A percentile compares a stretch with the other conserved stretches of the same genome.
These are phyloP conservation scores for Hymenopus coronatus DNA, from an alignment of 2,888 invertebrate genomes.

Conservation along the genomic window DNA sequence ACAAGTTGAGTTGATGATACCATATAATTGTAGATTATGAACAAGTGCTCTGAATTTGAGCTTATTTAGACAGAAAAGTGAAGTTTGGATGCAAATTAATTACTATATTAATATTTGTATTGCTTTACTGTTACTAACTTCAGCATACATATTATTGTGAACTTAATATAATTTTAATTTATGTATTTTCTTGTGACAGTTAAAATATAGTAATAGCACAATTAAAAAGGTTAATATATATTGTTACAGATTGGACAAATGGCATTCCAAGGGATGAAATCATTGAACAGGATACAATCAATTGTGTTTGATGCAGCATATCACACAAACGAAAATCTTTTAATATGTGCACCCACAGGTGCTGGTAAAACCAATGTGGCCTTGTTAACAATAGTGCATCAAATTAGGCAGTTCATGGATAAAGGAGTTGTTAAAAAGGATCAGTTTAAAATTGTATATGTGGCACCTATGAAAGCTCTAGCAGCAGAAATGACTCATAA, in stretches of 20 bases:
- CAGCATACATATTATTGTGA: too few species aligned
- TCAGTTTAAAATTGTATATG: constrained; percentile 97
- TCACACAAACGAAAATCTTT: constrained; percentile 91
- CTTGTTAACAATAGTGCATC: constrained; percentile 85
- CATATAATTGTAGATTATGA: too few species aligned
- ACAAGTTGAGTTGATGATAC: too few species aligned
- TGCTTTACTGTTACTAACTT: too few species aligned
- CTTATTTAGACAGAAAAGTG: too few species aligned
- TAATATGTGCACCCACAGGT: constrained; percentile 98
- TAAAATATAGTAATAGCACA: too few species aligned
- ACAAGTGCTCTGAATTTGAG: too few species aligned
- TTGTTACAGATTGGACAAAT: constrained; percentile 75
- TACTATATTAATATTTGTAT: too few species aligned
- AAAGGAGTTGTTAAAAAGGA: constrained; percentile 80
- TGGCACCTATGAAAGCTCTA: constrained; percentile 99
- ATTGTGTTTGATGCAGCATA: constrained; percentile 95
- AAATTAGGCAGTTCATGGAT: constrained; percentile 80
- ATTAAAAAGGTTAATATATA: background rate
- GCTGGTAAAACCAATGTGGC: constrained; percentile 99
- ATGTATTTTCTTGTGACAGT: background rate
- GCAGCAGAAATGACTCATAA: constrained; percentile 98
- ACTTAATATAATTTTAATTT: too few species aligned
- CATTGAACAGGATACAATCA: constrained; percentile 91
- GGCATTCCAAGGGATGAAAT: constrained; percentile 83
- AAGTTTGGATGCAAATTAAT: too few species aligned